Evolutionary conservation across 2,888 invertebrate genomes (phyloP).

Genomic region (Argyra leucocephala): DNA sequence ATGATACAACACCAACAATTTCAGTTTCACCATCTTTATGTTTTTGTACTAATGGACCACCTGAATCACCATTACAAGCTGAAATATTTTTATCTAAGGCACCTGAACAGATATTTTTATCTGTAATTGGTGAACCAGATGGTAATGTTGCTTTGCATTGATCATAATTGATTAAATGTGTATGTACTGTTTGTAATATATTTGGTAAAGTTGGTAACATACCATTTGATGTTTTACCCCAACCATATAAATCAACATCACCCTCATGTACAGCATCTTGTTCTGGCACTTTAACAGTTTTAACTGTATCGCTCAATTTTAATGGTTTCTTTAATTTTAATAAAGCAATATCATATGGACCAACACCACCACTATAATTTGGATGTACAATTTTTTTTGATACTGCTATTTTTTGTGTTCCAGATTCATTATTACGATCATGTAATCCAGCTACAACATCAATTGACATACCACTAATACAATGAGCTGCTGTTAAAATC

Average conservation of each 20-base stretch:
- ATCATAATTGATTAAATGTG: slow-evolving; percentile 30
- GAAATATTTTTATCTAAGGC: slow-evolving; percentile 40
- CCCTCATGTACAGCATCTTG: slow-evolving; percentile 31
- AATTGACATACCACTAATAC: slow-evolving; percentile 29
- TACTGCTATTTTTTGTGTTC: slow-evolving; percentile 32
- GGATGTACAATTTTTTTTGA: slow-evolving; percentile 35
- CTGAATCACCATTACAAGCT: slow-evolving; percentile 44
- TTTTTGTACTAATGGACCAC: slow-evolving; percentile 37
- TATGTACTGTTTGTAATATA: slow-evolving; percentile 33
- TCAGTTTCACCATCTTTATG: slow-evolving; percentile 23
- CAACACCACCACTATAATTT: slow-evolving; percentile 37
- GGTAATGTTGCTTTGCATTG: slow-evolving; percentile 30
- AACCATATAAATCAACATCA: slow-evolving; percentile 40
- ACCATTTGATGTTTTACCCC: slow-evolving; percentile 37
- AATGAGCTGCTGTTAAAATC: slow-evolving; percentile 43
- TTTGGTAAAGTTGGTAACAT: slow-evolving; percentile 26
- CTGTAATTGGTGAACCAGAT: slow-evolving; percentile 30
- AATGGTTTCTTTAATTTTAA: slow-evolving; percentile 36
- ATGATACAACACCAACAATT: slow-evolving; percentile 46
- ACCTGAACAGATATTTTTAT: slow-evolving; percentile 44
- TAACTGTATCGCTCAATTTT: slow-evolving; percentile 33
- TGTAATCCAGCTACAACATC: slow-evolving; percentile 44
- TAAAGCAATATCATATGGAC: slow-evolving; percentile 50
- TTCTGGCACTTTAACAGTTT: slow-evolving; percentile 38
- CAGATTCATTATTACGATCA: slow-evolving; percentile 27